phyloP scores from a whole-genome alignment of 2,888 invertebrate genomes.

The Thumatha senex region DNA sequence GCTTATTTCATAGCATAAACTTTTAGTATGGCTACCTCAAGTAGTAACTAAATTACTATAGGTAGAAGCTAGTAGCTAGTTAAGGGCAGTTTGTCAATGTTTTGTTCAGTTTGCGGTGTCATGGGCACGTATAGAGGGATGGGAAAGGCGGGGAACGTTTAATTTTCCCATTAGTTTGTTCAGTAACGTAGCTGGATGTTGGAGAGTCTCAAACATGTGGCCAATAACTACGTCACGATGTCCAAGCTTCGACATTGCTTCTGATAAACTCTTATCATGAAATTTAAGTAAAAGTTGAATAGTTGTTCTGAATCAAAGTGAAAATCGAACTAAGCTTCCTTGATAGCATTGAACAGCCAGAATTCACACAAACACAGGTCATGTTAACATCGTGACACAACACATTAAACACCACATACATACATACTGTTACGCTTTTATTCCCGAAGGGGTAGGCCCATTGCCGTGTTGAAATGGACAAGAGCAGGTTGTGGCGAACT shows the following conservation, averaged over 20 bases:
- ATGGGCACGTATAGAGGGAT: slow-evolving; percentile 27
- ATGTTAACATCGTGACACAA: too few species aligned
- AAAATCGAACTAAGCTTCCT: too few species aligned
- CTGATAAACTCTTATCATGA: slow-evolving; percentile 33
- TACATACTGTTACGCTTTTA: too few species aligned
- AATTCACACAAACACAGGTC: too few species aligned
- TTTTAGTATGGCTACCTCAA: background rate
- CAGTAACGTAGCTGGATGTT: slow-evolving; percentile 61
- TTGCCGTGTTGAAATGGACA: too few species aligned
- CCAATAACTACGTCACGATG: slow-evolving; percentile 57
- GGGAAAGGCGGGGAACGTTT: slow-evolving; percentile 50
- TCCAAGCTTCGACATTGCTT: slow-evolving; percentile 10
- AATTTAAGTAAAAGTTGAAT: slow-evolving; percentile 11
- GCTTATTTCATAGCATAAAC: background rate
- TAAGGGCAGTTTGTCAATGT: slow-evolving; percentile 45
- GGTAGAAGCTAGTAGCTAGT: slow-evolving; percentile 18
- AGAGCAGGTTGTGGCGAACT: too few species aligned
- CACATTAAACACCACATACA: too few species aligned
- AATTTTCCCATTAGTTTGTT: slow-evolving; percentile 82
- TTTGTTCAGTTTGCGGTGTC: slow-evolving; percentile 45
- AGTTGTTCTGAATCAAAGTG: background rate
- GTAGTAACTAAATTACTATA: slow-evolving; percentile 4
- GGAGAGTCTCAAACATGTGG: slow-evolving; percentile 68
- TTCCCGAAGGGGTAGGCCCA: too few species aligned
- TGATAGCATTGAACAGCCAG: too few species aligned